phyloP scores from a whole-genome alignment of 2,797 vertebrate genomes.

The Cyprinella venusta region DNA sequence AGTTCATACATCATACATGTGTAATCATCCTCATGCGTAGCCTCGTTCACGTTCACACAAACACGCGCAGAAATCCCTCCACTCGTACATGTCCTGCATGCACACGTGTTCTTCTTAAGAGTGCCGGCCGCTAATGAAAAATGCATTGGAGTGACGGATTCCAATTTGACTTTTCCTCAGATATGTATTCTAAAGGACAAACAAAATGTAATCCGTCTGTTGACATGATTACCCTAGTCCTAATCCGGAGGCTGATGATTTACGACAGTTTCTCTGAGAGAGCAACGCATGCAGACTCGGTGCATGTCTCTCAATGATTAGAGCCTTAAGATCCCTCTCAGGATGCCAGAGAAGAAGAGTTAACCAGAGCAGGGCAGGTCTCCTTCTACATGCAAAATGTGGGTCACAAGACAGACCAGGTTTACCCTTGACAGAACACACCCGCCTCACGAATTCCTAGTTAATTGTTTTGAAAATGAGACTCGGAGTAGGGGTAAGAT shows the following conservation, averaged over 20 bases:
- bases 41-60: not conserved
- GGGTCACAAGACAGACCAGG: conserved; percentile 47
- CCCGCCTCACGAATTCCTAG: not conserved
- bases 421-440: conserved; percentile 38
- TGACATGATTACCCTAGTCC: conserved; percentile 72
- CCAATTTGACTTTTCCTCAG: conserved; percentile 63
- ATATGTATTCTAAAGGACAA: conserved; percentile 64
- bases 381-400: conserved; percentile 45
- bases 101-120: conserved; percentile 13
- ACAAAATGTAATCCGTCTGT: conserved; percentile 73
- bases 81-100: conserved; percentile 3
- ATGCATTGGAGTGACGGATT: conserved; percentile 60
- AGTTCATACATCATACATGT: conserved; percentile 53
- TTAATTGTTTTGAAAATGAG: conserved; percentile 30
- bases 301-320: conserved; percentile 40
- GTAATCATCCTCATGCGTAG: not conserved
- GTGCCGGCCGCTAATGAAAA: conserved; percentile 61
- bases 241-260: conserved; percentile 66
- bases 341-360: conserved; percentile 38
- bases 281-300: conserved; percentile 26
- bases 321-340: conserved; percentile 33
- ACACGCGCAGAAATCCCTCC: not conserved
- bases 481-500: not conserved
- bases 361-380: conserved; percentile 47
- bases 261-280: conserved; percentile 50